Evolutionary conservation across 2,113 vertebrate species (phyloP).

Genomic region (Myotis brandtii): DNA sequence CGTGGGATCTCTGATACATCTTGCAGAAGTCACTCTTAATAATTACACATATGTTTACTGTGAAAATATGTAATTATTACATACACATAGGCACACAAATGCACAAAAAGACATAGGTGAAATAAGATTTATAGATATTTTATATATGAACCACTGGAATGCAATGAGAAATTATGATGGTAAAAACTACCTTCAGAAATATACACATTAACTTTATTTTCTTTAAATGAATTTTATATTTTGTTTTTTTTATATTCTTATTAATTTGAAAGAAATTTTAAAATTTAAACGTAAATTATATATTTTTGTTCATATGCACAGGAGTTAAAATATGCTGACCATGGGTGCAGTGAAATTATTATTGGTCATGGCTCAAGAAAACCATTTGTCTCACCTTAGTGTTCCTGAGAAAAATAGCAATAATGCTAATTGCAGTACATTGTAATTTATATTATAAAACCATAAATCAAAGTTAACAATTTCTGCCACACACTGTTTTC

Average conservation of each 20-base stretch:
- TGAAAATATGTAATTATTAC: background rate
- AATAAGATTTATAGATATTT: background rate
- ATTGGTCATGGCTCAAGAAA: background rate
- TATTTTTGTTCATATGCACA: constrained; percentile 3
- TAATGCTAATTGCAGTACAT: background rate
- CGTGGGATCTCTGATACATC: background rate
- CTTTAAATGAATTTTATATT: background rate
- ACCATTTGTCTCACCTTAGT: background rate
- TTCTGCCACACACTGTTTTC: background rate
- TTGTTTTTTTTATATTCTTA: background rate
- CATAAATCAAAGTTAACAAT: background rate
- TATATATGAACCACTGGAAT: background rate
- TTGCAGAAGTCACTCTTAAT: background rate
- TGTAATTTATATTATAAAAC: background rate
- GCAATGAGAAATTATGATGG: background rate
- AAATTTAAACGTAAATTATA: background rate
- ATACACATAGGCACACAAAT: background rate
- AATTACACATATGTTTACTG: background rate
- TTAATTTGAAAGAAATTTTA: background rate
- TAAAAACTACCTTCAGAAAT: background rate
- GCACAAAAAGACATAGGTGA: background rate
- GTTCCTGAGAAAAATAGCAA: background rate
- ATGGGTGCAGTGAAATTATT: background rate
- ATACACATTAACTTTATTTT: background rate
- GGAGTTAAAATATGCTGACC: background rate